A percentile compares a stretch with the other conserved stretches of the same genome.
phyloP scores from a whole-genome alignment of 2,797 vertebrate genomes.

The Sebastes taczanowskii region DNA sequence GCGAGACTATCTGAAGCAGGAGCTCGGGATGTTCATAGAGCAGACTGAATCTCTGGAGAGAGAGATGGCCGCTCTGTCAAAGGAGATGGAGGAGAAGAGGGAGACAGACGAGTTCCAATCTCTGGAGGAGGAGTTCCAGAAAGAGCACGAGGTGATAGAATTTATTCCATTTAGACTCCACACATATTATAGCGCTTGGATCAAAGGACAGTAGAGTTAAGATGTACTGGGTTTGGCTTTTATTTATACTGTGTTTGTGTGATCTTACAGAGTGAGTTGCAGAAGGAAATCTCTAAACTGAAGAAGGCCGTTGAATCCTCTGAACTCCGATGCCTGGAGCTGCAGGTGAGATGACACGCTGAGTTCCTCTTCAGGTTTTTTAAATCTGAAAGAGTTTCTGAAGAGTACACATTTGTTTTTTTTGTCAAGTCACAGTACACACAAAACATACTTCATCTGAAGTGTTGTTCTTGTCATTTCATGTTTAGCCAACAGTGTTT shows the following conservation, averaged over 20 bases:
- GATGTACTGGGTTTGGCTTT: neutral
- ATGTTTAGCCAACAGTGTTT: too few species aligned
- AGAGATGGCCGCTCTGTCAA: constrained; percentile 56
- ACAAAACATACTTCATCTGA: neutral
- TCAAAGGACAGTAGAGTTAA: neutral
- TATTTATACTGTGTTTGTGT: constrained; percentile 17
- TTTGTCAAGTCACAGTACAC: neutral
- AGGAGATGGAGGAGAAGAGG: constrained; percentile 80
- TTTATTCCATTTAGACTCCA: neutral
- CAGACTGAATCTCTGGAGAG: constrained; percentile 53
- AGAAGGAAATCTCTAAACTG: constrained; percentile 84
- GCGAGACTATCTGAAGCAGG: constrained; percentile 68
- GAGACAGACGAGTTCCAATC: constrained; percentile 88
- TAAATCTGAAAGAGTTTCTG: neutral
- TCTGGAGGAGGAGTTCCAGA: constrained; percentile 85
- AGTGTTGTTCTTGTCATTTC: neutral
- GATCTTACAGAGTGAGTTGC: constrained; percentile 85
- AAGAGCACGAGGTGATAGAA: constrained; percentile 86
- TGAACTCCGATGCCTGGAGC: constrained; percentile 81
- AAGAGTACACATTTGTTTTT: neutral
- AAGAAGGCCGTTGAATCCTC: constrained; percentile 82
- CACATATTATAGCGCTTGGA: neutral
- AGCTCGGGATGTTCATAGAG: constrained; percentile 62
- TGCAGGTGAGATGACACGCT: constrained; percentile 83
- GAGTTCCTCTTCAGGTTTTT: neutral